Conservation (phyloP, 1,140 invertebrate genomes). For the Hydropsyche tenuis region DNA sequence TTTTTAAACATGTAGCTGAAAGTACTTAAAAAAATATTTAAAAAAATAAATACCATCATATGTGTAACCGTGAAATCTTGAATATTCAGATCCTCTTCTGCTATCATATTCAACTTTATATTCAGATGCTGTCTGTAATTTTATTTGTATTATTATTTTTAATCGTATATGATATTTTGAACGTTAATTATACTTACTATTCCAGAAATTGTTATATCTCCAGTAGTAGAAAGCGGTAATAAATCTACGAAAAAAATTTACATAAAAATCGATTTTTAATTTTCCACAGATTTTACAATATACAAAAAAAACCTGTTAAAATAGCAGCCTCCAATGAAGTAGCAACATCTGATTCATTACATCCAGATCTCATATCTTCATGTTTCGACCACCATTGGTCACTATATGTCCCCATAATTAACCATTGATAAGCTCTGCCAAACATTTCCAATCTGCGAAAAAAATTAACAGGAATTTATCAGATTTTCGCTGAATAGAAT, state of each 20-base stretch:
- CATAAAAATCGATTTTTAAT: background rate
- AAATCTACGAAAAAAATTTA: constrained; percentile 54
- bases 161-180: constrained; percentile 3
- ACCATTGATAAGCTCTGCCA: constrained; percentile 95
- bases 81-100: constrained; percentile 81
- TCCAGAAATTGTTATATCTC: constrained; percentile 85
- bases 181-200: constrained; percentile 72
- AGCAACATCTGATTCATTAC: constrained; percentile 77
- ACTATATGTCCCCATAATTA: constrained; percentile 89
- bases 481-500: too few relatives aligned
- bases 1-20: background rate
- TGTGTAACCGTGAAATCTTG: constrained; percentile 95
- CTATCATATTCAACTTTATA: constrained; percentile 86
- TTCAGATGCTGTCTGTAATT: constrained; percentile 81
- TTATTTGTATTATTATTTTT: constrained; percentile 5
- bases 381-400: constrained; percentile 78
- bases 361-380: constrained; percentile 63
- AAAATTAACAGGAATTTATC: background rate
- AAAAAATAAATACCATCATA: constrained; percentile 76
- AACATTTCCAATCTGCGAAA: constrained; percentile 80
- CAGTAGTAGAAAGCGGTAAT: constrained; percentile 65
- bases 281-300: background rate
- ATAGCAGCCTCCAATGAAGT: constrained; percentile 90
- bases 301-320: constrained; percentile 71
- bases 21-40: background rate